Percentiles rank a stretch among this genome's conserved stretches.
These are phyloP conservation scores for Temnothorax rugatulus DNA, from an alignment of 2,888 invertebrate species.

Conservation along the genomic window DNA sequence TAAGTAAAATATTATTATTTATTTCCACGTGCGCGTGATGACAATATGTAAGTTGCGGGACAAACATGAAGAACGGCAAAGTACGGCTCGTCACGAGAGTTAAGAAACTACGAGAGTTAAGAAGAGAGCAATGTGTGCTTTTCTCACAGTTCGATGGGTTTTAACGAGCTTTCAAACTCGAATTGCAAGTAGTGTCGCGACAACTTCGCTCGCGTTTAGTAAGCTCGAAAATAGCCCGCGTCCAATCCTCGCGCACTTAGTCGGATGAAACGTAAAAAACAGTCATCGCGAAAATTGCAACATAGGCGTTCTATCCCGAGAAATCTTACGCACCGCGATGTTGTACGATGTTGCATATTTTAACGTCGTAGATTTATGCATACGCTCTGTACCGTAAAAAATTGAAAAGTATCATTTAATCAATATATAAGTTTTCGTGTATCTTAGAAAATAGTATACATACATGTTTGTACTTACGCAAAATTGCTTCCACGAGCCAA, in stretches of 20 bases:
- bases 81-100: constrained; percentile 13
- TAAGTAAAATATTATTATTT: constrained; percentile 1
- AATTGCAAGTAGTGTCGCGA: constrained; percentile 37
- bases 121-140: constrained; percentile 30
- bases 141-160: constrained; percentile 48
- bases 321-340: not conserved
- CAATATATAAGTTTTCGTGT: not conserved
- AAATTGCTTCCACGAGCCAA: not conserved
- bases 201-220: constrained; percentile 31
- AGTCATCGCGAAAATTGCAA: constrained; percentile 34
- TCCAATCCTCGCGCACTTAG: constrained; percentile 32
- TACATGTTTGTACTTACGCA: not conserved
- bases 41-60: not conserved
- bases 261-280: constrained; percentile 33
- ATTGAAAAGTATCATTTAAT: not conserved
- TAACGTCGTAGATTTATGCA: not conserved
- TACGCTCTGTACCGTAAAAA: not conserved
- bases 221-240: constrained; percentile 33
- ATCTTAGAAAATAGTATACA: not conserved
- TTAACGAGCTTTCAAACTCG: constrained; percentile 54
- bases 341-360: not conserved
- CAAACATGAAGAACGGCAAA: not conserved
- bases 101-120: constrained; percentile 21
- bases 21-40: not conserved
- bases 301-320: not conserved